Evolutionary conservation across 2,888 invertebrate genomes (phyloP).

Genomic region (Flexamia atlantica): DNA sequence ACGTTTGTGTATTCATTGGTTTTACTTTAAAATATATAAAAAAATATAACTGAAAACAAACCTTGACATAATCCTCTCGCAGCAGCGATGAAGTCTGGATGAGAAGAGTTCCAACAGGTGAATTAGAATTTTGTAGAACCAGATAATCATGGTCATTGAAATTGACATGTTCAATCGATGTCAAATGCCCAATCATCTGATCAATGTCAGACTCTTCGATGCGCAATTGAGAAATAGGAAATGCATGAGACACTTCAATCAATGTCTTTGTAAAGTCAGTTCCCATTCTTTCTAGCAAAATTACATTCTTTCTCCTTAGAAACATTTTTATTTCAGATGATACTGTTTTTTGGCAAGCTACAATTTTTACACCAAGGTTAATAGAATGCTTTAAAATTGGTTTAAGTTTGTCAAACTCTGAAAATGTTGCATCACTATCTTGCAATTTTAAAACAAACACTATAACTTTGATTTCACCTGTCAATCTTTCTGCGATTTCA

Average conservation of each 20-base stretch:
- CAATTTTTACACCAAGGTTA: conserved; percentile 34
- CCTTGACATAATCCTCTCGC: conserved; percentile 40
- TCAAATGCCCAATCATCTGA: conserved; percentile 4
- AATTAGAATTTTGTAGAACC: neutral
- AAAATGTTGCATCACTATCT: neutral
- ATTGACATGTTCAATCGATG: conserved; percentile 29
- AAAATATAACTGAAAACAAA: no score
- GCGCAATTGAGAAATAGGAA: conserved; percentile 36
- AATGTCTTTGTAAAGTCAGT: conserved; percentile 49
- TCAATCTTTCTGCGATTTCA: conserved; percentile 4
- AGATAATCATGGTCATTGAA: conserved; percentile 41
- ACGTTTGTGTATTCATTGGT: no score
- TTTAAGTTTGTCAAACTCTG: neutral
- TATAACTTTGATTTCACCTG: conserved; percentile 9
- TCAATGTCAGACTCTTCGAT: conserved; percentile 21
- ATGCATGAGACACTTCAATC: conserved; percentile 25
- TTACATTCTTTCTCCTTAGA: conserved; percentile 59
- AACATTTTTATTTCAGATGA: conserved; percentile 50
- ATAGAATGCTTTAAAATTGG: conserved; percentile 51
- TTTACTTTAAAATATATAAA: no score
- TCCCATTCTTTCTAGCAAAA: conserved; percentile 61
- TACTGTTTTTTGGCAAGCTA: conserved; percentile 62
- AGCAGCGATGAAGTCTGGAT: conserved; percentile 25
- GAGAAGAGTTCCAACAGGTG: conserved; percentile 12
- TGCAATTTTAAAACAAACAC: conserved; percentile 43